Evolutionary conservation across 2,888 invertebrate species (phyloP).

Genomic region (Notocelia uddmanniana): DNA sequence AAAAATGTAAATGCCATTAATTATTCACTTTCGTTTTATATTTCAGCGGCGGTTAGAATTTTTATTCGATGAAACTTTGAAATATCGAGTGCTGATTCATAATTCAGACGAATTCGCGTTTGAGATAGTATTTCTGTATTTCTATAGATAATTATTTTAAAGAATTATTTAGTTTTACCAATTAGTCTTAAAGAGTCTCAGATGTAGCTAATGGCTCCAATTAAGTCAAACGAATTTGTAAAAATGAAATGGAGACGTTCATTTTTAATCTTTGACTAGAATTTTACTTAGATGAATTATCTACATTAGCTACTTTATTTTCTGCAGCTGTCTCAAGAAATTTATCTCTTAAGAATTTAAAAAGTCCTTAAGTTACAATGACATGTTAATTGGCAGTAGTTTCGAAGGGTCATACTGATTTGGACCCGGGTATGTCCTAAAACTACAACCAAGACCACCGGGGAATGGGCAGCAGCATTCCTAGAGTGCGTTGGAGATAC

Average conservation of each 20-base stretch:
- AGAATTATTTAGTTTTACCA: slow-evolving; percentile 11
- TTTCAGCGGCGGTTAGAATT: slow-evolving; percentile 58
- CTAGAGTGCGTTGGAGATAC: too few species aligned
- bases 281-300: neutral
- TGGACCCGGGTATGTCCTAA: too few species aligned
- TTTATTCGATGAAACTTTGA: slow-evolving; percentile 61
- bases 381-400: neutral
- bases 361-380: neutral
- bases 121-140: slow-evolving; percentile 1
- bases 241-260: neutral
- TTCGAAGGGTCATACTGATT: neutral
- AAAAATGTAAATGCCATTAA: slow-evolving; percentile 46
- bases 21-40: slow-evolving; percentile 51
- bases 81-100: slow-evolving; percentile 63
- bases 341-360: neutral
- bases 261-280: neutral
- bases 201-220: slow-evolving; percentile 8
- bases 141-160: slow-evolving; percentile 8
- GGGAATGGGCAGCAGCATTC: too few species aligned
- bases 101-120: slow-evolving; percentile 50
- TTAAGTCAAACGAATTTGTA: neutral
- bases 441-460: too few species aligned
- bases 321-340: neutral
- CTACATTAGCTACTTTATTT: neutral
- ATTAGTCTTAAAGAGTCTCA: slow-evolving; percentile 10